phyloP scores from a whole-genome alignment of 1,140 invertebrate species.

The Sinella curviseta region DNA sequence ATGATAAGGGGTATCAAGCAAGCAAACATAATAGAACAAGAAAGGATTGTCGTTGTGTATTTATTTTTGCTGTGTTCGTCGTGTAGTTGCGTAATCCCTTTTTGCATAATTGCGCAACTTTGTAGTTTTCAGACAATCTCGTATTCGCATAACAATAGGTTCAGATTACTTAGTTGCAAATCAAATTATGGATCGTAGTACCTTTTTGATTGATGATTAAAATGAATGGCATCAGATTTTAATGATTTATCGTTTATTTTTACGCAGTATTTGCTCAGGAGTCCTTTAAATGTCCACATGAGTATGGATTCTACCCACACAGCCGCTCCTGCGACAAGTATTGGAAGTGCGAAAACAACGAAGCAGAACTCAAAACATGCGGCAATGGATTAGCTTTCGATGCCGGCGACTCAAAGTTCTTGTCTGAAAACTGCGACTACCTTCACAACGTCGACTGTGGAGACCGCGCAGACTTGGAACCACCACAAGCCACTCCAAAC shows the following conservation, averaged over 20 bases:
- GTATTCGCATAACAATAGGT: background rate
- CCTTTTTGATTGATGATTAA: background rate
- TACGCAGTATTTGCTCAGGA: slow-evolving; percentile 61
- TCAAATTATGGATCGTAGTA: background rate
- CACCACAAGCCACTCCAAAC: slow-evolving; percentile 79
- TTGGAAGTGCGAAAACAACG: slow-evolving; percentile 89
- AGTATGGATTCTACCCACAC: slow-evolving; percentile 91
- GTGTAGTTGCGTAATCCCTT: background rate
- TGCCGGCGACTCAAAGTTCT: slow-evolving; percentile 79
- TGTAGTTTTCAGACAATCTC: background rate
- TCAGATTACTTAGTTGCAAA: background rate
- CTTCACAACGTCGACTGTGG: slow-evolving; percentile 93
- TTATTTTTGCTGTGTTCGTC: too few species aligned
- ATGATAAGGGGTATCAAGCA: too few species aligned
- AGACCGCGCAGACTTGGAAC: slow-evolving; percentile 79
- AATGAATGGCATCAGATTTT: background rate
- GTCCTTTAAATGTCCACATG: slow-evolving; percentile 88
- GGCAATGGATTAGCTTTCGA: slow-evolving; percentile 92
- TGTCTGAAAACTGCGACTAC: slow-evolving; percentile 93
- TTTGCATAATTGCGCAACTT: background rate
- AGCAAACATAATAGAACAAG: too few species aligned
- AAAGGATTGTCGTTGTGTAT: too few species aligned
- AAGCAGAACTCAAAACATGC: slow-evolving; percentile 85
- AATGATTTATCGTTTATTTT: background rate
- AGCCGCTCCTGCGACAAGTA: slow-evolving; percentile 89